Evolutionary conservation across 2,888 invertebrate genomes (phyloP), one percentile per base, ranked within the genome.

Genomic region (Bombyx huttoni): DNA sequence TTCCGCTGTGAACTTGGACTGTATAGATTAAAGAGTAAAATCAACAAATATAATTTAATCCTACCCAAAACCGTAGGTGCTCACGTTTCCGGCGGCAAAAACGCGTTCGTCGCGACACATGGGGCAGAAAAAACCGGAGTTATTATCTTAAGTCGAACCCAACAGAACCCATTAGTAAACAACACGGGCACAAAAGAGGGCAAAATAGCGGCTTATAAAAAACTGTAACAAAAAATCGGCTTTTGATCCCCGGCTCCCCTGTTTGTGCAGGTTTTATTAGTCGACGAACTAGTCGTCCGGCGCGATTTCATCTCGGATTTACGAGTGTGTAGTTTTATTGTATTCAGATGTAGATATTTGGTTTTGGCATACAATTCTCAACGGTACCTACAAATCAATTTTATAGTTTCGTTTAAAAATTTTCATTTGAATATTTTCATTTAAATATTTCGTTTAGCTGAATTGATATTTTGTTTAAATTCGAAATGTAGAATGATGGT

Each of bases 131-230:
- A 85, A 86, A 83, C 74, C 74, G 67, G 71, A 86, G 78, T 84
- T 87, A 87, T 88, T 87, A 88, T 87, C 87, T 87, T 79, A 87
- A 86, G 86, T 85, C 86, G 85, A 83, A 83, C 83, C 86, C 82
- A 86, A 78, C 86, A 83, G 85, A 85, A 83, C 82, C 85, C 87
- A 88, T 88, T 88, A 88, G 88, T 87, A 88, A 87, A 87, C 88
- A 87, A 87, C 88, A 79, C 80, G 76, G 74, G 72, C 86, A 84
- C 86, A 87, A 85, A 85, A 78, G 81, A 86, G 85, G 81, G 83
- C 78, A 78, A 84, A 86, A 86, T 81, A 82, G 81, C 80, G 66
- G 79, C 81, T 81, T 77, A 82, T 75, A 81, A 83, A 85, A 57
- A 78, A 79, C 73, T 68, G 74, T 75, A 73, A 86, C 84, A 86